phyloP scores from a whole-genome alignment of 2,888 invertebrate genomes.

The Drosophila emarginata region DNA sequence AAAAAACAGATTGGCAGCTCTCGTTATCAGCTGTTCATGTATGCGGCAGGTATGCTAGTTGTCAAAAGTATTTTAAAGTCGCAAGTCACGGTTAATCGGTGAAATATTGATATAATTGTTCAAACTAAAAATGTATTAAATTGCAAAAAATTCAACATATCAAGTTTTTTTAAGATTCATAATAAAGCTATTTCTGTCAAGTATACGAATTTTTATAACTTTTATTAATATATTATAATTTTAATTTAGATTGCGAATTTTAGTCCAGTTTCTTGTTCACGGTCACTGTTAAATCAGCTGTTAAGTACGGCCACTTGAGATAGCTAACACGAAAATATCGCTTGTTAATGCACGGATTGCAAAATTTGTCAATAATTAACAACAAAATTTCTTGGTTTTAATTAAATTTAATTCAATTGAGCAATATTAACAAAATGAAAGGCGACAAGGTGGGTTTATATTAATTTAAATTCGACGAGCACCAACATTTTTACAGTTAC shows the following conservation, averaged over 20 bases:
- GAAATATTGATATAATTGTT: no score
- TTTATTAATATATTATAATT: no score
- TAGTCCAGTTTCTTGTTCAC: not conserved
- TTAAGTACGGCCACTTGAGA: not conserved
- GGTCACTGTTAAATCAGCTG: not conserved
- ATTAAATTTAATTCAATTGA: not conserved
- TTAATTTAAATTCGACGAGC: not conserved
- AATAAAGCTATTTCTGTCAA: no score
- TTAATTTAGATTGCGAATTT: no score
- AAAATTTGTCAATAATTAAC: slow-evolving; percentile 22
- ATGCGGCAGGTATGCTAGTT: not conserved
- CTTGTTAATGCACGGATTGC: slow-evolving; percentile 33
- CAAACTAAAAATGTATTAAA: no score
- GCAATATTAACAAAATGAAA: slow-evolving; percentile 60
- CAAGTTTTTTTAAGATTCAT: no score
- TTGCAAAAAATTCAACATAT: no score
- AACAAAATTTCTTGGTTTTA: slow-evolving; percentile 15
- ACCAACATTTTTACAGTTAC: slow-evolving; percentile 46
- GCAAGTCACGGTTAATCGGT: not conserved
- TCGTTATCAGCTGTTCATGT: not conserved
- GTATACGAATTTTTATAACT: no score
- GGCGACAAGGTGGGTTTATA: slow-evolving; percentile 69
- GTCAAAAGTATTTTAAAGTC: not conserved
- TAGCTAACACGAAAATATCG: not conserved
- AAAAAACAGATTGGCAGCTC: not conserved